A percentile compares a stretch with the other conserved stretches of the same genome.
Conservation (phyloP, 2,888 invertebrate species). For the Heliconius hortense region DNA sequence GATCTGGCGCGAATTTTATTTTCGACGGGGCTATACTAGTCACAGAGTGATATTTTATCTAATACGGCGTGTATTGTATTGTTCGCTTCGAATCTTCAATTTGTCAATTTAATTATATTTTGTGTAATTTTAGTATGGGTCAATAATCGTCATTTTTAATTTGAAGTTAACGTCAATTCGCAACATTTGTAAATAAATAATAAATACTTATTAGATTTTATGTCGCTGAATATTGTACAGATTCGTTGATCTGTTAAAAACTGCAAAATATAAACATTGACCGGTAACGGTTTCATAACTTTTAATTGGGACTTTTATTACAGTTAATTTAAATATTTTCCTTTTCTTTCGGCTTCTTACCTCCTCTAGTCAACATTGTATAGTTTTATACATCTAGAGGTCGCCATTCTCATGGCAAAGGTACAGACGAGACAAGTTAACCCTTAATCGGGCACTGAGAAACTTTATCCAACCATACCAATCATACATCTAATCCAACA, state of each 20-base stretch:
- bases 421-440: constrained; percentile 13
- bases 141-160: background rate
- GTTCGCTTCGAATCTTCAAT: background rate
- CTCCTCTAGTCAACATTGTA: constrained; percentile 35
- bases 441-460: background rate
- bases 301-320: background rate
- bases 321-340: too few relatives aligned
- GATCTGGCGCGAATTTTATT: constrained; percentile 32
- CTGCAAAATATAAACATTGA: background rate
- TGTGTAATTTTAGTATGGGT: background rate
- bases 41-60: constrained; percentile 22
- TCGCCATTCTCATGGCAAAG: background rate
- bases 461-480: background rate
- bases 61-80: constrained; percentile 3
- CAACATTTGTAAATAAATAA: constrained; percentile 1
- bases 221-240: background rate
- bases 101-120: background rate
- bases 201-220: constrained; percentile 1
- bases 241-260: background rate
- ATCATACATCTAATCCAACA: background rate
- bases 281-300: background rate
- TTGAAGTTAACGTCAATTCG: background rate
- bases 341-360: constrained; percentile 9
- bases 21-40: constrained; percentile 7
- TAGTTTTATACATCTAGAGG: constrained; percentile 31